phyloP scores from a whole-genome alignment of 2,888 invertebrate genomes.

The Tachina fera region DNA sequence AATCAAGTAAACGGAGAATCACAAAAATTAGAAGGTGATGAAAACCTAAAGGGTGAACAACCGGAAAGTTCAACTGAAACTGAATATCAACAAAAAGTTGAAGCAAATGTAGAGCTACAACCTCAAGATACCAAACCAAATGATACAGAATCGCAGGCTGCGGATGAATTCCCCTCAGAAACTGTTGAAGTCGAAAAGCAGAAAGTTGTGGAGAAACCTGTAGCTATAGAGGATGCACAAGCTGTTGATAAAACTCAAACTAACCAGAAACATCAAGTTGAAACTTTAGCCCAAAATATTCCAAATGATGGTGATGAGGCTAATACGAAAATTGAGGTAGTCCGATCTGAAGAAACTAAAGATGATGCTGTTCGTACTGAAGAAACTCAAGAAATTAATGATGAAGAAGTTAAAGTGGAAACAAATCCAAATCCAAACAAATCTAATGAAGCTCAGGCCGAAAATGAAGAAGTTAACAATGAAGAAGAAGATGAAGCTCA shows the following conservation, averaged over 20 bases:
- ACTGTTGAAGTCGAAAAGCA: slow-evolving; percentile 5
- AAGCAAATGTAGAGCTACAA: background rate
- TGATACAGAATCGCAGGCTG: slow-evolving; percentile 6
- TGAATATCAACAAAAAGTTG: background rate
- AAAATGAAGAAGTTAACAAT: slow-evolving; percentile 3
- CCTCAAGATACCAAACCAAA: slow-evolving; percentile 3
- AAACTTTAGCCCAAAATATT: background rate
- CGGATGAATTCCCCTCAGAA: background rate
- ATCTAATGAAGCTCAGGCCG: slow-evolving; percentile 14
- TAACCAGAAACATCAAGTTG: background rate
- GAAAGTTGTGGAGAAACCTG: background rate
- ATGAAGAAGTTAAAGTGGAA: background rate
- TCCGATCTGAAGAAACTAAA: slow-evolving; percentile 15
- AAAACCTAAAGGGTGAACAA: slow-evolving; percentile 29
- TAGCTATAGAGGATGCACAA: slow-evolving; percentile 2
- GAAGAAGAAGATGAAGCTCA: background rate
- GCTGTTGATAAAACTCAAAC: background rate
- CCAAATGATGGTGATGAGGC: slow-evolving; percentile 45
- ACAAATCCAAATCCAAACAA: slow-evolving; percentile 17
- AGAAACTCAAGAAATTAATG: slow-evolving; percentile 22
- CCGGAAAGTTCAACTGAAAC: background rate
- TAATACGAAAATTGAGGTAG: slow-evolving; percentile 9
- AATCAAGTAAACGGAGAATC: slow-evolving; percentile 8
- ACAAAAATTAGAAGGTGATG: background rate
- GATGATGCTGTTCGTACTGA: slow-evolving; percentile 9